These are phyloP conservation scores for Noctuana brunneofusca DNA, from an alignment of 2,888 invertebrate genomes.

Conservation along the genomic window DNA sequence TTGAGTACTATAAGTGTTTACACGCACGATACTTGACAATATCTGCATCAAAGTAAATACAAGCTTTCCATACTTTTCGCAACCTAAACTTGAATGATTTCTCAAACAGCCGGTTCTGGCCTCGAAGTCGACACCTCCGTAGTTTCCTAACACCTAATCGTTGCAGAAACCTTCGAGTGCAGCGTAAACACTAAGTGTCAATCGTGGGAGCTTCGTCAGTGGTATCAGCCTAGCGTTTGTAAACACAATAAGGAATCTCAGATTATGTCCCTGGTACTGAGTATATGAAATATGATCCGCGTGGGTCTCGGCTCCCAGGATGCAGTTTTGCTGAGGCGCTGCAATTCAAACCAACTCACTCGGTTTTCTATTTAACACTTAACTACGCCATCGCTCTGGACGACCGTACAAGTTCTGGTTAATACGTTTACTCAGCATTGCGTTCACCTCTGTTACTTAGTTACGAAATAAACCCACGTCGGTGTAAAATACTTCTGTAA, in stretches of 20 bases:
- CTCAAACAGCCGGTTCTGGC: conserved; percentile 70
- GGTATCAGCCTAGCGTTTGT: conserved; percentile 57
- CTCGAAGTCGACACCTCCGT: conserved; percentile 62
- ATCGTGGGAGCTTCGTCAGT: conserved; percentile 67
- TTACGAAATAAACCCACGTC: conserved; percentile 47
- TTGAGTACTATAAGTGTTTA: conserved; percentile 40
- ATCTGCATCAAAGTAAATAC: conserved; percentile 45
- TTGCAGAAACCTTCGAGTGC: conserved; percentile 78
- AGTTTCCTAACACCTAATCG: conserved; percentile 70
- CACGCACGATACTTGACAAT: conserved; percentile 43
- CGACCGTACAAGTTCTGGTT: conserved; percentile 35
- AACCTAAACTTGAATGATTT: conserved; percentile 72
- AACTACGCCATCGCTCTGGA: conserved; percentile 13
- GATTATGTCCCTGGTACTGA: conserved; percentile 65
- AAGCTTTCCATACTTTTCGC: conserved; percentile 76
- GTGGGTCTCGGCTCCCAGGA: conserved; percentile 46
- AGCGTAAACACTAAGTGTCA: conserved; percentile 72
- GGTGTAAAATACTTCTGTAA: conserved; percentile 45
- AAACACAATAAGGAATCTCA: conserved; percentile 63
- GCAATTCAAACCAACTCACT: conserved; percentile 31
- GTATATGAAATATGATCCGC: conserved; percentile 64
- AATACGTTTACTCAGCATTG: conserved; percentile 41
- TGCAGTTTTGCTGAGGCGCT: conserved; percentile 47
- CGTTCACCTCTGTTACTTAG: conserved; percentile 43
- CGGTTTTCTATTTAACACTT: conserved; percentile 36